These are phyloP conservation scores for Pseudorasbora parva DNA, from an alignment of 2,113 vertebrate species.

Conservation along the genomic window DNA sequence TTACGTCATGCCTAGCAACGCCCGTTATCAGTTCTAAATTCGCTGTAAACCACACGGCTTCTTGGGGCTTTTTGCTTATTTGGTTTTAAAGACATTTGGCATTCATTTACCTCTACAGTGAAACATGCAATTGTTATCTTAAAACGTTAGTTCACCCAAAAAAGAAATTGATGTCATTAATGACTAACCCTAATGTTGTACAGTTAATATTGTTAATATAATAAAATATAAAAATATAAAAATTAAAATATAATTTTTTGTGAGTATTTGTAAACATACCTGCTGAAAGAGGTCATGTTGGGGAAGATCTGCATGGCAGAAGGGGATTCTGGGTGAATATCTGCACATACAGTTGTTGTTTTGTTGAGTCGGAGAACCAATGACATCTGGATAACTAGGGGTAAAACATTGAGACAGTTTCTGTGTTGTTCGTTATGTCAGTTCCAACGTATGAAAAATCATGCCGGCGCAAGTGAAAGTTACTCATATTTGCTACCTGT, in stretches of 20 bases:
- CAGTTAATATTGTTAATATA: background rate
- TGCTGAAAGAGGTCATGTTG: slow-evolving; percentile 64
- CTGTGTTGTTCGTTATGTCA: background rate
- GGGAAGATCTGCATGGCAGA: slow-evolving; percentile 71
- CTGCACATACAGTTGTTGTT: slow-evolving; percentile 64
- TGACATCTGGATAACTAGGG: slow-evolving; percentile 71
- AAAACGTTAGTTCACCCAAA: too few relatives aligned
- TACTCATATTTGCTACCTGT: slow-evolving; percentile 67
- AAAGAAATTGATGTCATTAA: too few relatives aligned
- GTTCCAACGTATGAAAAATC: slow-evolving; percentile 30
- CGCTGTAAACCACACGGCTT: too few relatives aligned
- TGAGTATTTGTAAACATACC: slow-evolving; percentile 63
- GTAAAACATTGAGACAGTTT: slow-evolving; percentile 1
- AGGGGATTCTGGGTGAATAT: slow-evolving; percentile 70
- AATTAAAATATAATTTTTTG: too few relatives aligned
- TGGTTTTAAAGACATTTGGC: too few relatives aligned
- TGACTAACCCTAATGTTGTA: too few relatives aligned
- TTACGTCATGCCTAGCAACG: too few relatives aligned
- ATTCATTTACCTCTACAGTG: background rate
- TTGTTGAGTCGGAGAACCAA: slow-evolving; percentile 63
- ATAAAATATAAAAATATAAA: too few relatives aligned
- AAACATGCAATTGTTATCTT: background rate
- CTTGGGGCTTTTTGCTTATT: too few relatives aligned
- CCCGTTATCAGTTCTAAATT: too few relatives aligned
- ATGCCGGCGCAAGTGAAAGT: slow-evolving; percentile 52